Conservation (phyloP, 2,797 vertebrate species). For the Hippopotamyrus pictus region DNA sequence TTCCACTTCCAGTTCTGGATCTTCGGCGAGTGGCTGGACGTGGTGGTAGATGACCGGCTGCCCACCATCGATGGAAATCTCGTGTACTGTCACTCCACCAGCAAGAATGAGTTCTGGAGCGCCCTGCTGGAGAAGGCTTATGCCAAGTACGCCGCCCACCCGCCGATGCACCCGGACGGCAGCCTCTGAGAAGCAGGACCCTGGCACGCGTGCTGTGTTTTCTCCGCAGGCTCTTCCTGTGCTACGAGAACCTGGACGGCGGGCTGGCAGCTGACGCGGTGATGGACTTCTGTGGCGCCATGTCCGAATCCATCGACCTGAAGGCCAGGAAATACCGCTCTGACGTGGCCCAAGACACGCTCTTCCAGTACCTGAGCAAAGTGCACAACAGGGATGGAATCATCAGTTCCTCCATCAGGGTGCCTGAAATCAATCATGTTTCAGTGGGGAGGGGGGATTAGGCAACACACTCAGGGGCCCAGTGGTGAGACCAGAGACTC, state of each 20-base stretch:
- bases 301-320: slow-evolving; percentile 74
- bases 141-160: slow-evolving; percentile 71
- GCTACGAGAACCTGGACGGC: slow-evolving; percentile 83
- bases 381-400: slow-evolving; percentile 74
- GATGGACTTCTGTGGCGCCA: slow-evolving; percentile 87
- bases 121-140: slow-evolving; percentile 93
- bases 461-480: neutral
- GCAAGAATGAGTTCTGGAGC: slow-evolving; percentile 83
- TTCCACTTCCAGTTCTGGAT: slow-evolving; percentile 91
- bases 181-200: neutral
- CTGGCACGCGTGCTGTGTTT: neutral
- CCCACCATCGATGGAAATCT: slow-evolving; percentile 73
- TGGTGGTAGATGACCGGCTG: slow-evolving; percentile 87
- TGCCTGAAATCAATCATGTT: slow-evolving; percentile 40
- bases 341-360: slow-evolving; percentile 52
- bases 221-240: slow-evolving; percentile 72
- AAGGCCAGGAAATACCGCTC: slow-evolving; percentile 23
- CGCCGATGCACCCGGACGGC: neutral
- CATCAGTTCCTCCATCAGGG: slow-evolving; percentile 84
- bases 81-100: slow-evolving; percentile 84
- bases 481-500: neutral
- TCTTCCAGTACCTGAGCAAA: slow-evolving; percentile 78
- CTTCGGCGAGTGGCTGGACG: slow-evolving; percentile 83
- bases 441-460: neutral
- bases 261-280: slow-evolving; percentile 85